Base-by-base conservation (phyloP, 35 echinoderm and acorn worm species). In the Stichopus chloronotus region DNA sequence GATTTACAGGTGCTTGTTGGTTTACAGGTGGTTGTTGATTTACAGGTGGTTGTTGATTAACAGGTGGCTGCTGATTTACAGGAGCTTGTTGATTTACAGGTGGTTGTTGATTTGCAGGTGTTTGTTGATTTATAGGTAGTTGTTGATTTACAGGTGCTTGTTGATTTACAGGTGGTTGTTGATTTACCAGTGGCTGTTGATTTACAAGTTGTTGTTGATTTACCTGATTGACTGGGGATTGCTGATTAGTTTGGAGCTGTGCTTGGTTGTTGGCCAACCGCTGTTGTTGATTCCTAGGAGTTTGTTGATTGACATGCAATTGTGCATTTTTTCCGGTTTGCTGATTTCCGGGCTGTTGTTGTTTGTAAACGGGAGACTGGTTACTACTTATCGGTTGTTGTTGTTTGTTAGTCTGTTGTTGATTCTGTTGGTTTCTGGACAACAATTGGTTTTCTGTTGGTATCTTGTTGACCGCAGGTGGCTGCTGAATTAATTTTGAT, bases 1-100 rank as follows among this genome's bases (percentile, higher is more conserved):
- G 78, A 24, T 80, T 53, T 7, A 43, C 20, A 22, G 78, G 53
- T 52, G 5, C 6, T 81, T 81, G 78, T 14, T 13, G 25, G 7
- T 52, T 81, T 13, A 12, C 13, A 14, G 78, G n/a, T 12, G 12
- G 78, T 12, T 81, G 21, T 12, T 81, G 24, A 81, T 25, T 81
- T 81, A 14, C 19, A 14, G 22, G 78, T 81, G 80, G 80, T 83
- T 54, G 80, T 83, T 83, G 80, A n/a, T 83, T 83, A 56, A 83
- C 25, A 30, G 80, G 5, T 55, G 53, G 80, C 52, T 54, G 30
- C 2, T 83, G 43, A 53, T 54, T 83, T 5, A 14, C 80, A n/a
- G 80, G 17, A 13, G 17, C 11, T 83, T 54, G 13, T 54, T 11
- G 80, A 57, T 83, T 55, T 55, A 16, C 43, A 57, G 53, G 80